phyloP scores from a whole-genome alignment of 2,797 vertebrate genomes.

The Pipistrellus pygmaeus region DNA sequence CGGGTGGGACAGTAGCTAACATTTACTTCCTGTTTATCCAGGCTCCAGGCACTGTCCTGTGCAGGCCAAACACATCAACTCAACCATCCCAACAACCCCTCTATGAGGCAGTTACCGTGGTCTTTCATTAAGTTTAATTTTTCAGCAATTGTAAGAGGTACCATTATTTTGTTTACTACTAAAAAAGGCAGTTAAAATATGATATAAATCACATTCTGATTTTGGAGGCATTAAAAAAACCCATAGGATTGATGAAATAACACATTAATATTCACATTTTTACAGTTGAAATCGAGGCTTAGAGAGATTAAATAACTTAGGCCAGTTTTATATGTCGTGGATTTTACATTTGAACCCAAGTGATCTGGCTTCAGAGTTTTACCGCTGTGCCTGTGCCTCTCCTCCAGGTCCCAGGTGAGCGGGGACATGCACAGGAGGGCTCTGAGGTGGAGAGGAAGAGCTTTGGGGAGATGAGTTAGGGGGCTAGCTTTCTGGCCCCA shows the following conservation, averaged over 20 bases:
- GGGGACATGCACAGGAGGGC: neutral
- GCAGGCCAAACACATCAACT: neutral
- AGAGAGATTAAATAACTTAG: neutral
- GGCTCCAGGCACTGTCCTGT: neutral
- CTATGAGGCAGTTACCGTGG: neutral
- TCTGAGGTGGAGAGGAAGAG: neutral
- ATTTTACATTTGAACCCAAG: slow-evolving; percentile 1
- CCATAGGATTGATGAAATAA: neutral
- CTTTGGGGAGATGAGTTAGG: neutral
- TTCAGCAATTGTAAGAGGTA: neutral
- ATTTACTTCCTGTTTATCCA: neutral
- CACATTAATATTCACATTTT: neutral
- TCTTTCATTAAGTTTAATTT: slow-evolving; percentile 33
- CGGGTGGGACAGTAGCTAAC: neutral
- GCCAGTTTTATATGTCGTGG: neutral
- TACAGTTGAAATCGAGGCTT: neutral
- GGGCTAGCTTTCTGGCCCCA: neutral
- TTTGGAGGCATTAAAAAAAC: neutral
- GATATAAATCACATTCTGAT: slow-evolving; percentile 5
- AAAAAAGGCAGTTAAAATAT: neutral
- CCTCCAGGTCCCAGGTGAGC: neutral
- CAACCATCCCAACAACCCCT: neutral
- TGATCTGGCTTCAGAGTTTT: slow-evolving; percentile 4
- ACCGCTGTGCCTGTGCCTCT: neutral
- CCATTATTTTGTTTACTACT: slow-evolving; percentile 24